phyloP scores from a whole-genome alignment of 2,888 invertebrate species.

The Nudaria mundana region DNA sequence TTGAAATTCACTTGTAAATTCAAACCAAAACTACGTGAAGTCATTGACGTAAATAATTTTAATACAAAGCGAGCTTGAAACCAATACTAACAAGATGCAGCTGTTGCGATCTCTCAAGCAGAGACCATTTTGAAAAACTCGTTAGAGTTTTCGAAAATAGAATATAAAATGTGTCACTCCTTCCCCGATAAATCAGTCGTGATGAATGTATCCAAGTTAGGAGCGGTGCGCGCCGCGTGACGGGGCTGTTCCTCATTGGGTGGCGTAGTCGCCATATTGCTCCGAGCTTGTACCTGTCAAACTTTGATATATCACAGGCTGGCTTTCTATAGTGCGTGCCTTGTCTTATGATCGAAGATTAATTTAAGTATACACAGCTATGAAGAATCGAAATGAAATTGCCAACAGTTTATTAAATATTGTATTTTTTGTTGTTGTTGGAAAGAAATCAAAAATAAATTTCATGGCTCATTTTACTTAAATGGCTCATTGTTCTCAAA shows the following conservation, averaged over 20 bases:
- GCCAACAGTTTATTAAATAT: constrained; percentile 10
- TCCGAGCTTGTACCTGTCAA: constrained; percentile 79
- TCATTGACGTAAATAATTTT: constrained; percentile 72
- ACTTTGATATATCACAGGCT: constrained; percentile 73
- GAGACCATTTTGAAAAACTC: constrained; percentile 76
- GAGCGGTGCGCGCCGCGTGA: constrained; percentile 69
- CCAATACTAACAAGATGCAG: constrained; percentile 76
- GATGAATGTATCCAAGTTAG: constrained; percentile 74
- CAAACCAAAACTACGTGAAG: constrained; percentile 49
- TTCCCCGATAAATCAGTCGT: constrained; percentile 76
- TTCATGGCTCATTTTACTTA: constrained; percentile 57
- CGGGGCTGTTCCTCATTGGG: constrained; percentile 77
- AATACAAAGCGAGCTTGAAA: constrained; percentile 67
- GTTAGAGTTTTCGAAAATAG: constrained; percentile 76
- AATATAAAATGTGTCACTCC: constrained; percentile 80
- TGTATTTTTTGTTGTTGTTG: neutral
- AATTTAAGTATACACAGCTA: constrained; percentile 48
- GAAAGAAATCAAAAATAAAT: constrained; percentile 31
- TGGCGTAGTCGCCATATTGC: constrained; percentile 79
- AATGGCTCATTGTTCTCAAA: constrained; percentile 63
- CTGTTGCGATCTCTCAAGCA: constrained; percentile 69
- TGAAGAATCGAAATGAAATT: constrained; percentile 32
- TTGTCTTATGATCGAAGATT: constrained; percentile 69
- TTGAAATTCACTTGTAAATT: constrained; percentile 33
- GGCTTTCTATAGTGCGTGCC: constrained; percentile 72